Evolutionary conservation across 2,113 vertebrate genomes (phyloP).

Genomic region (Fregata magnificens): DNA sequence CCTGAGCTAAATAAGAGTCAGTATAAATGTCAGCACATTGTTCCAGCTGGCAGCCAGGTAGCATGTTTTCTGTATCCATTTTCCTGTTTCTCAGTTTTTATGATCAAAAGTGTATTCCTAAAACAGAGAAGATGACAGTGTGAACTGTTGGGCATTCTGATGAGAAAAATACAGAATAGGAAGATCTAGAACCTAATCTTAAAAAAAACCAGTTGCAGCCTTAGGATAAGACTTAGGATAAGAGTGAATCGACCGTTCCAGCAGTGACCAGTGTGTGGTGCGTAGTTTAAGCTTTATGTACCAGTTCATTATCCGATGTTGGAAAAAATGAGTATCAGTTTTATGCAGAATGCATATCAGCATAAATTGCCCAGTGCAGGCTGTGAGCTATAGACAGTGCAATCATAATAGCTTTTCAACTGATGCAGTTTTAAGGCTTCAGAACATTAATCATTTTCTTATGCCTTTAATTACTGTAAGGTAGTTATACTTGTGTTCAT

Average conservation of each 20-base stretch:
- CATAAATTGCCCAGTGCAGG: background rate
- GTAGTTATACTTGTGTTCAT: constrained; percentile 34
- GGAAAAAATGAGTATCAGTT: background rate
- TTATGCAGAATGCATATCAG: background rate
- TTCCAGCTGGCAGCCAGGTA: background rate
- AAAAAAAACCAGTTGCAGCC: background rate
- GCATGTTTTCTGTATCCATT: background rate
- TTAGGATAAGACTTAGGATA: background rate
- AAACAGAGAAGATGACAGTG: fast-evolving
- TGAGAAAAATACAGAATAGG: background rate
- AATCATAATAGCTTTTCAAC: constrained; percentile 26
- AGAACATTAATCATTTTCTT: constrained; percentile 61
- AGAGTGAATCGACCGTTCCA: background rate
- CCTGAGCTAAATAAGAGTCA: background rate
- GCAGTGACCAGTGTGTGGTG: background rate
- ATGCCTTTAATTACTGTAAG: constrained; percentile 49
- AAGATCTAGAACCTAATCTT: background rate
- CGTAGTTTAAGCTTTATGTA: background rate
- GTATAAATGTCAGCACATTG: background rate
- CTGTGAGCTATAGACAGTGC: background rate
- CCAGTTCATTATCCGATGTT: background rate
- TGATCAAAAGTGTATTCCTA: background rate
- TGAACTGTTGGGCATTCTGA: background rate
- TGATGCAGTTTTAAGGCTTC: constrained; percentile 36
- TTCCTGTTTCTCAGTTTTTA: background rate